Base-by-base conservation (phyloP, 2,888 invertebrate genomes). In the Laspeyria flexula region DNA sequence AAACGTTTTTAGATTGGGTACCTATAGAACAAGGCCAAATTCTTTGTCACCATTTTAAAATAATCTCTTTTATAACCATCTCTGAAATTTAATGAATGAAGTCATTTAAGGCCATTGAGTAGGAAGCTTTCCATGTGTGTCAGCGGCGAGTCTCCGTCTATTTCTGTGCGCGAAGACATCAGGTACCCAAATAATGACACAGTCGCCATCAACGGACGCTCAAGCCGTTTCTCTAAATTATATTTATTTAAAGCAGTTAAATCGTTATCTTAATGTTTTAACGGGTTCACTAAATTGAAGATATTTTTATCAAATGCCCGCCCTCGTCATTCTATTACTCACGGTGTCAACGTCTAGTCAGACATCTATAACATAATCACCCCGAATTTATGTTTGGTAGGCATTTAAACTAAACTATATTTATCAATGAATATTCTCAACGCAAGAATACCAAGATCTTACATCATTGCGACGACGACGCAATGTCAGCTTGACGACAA, bases 151-250 rank as follows among this genome's bases (percentile, higher is more conserved):
- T 42, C 47, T 39, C 34, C 31, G 42, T 55, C 50, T 65, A 65
- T 61, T 65, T 61, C 43, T 45, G 50, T 40, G 18, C 13, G 25
- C 16, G 39, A 45, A 49, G 43, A 55, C 46, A 65, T 42, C 41
- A 43, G 39, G 43, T 31, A 29, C 43, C 40, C 50, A 54, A 60
- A 65, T 58, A 58, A 53, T 61, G 33, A 47, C 46, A 31, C 48
- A 16, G 23, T 35, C 34, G 34, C 11, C 41, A 47, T 39, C 51
- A 40, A 48, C 48, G 37, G 58, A 46, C 58, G 39, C 46, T 65
- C 39, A 52, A 56, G 49, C 40, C 52, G 34, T 48, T 46, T 35
- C 53, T 34, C 44, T 61, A 52, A 61, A 58, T 61, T 65, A 60
- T 50, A 50, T 57, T 43, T 51, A 31, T 57, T 43, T 51, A 38